Conservation (phyloP, 2,888 invertebrate genomes). For the Heliothis peltigera region DNA sequence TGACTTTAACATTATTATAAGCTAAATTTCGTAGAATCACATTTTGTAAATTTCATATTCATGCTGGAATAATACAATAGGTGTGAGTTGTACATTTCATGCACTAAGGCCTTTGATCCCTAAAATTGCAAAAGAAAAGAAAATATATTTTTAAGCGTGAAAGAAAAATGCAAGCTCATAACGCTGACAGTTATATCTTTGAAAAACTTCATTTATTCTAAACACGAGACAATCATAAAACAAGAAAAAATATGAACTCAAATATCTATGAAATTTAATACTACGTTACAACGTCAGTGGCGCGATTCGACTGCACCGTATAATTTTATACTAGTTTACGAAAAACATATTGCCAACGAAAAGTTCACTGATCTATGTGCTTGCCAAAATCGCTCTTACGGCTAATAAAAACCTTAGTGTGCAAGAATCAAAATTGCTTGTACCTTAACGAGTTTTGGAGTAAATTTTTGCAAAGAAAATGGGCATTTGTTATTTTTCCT, state of each 20-base stretch:
- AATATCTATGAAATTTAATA: constrained; percentile 35
- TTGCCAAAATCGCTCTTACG: constrained; percentile 65
- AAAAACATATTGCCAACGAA: constrained; percentile 65
- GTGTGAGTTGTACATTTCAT: constrained; percentile 10
- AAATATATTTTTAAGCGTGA: constrained; percentile 21
- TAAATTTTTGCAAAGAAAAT: constrained; percentile 34
- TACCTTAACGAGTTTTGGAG: background rate
- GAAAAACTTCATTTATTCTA: constrained; percentile 25
- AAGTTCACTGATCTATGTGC: constrained; percentile 64
- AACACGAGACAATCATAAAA: constrained; percentile 17
- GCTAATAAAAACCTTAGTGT: constrained; percentile 42
- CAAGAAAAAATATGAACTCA: constrained; percentile 17
- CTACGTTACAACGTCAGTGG: constrained; percentile 40
- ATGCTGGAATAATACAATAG: too few species aligned
- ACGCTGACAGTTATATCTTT: constrained; percentile 16
- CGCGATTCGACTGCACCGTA: constrained; percentile 61
- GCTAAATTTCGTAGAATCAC: constrained; percentile 5
- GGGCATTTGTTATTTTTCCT: constrained; percentile 33
- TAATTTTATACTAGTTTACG: constrained; percentile 66
- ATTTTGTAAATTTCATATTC: constrained; percentile 16
- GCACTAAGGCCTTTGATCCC: constrained; percentile 31
- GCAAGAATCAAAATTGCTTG: constrained; percentile 46
- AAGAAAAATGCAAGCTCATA: constrained; percentile 29
- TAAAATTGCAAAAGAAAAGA: constrained; percentile 40
- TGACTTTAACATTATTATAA: background rate